These are phyloP conservation scores for Psittacula cyanocephala DNA, from an alignment of 2,113 vertebrate species.

Conservation along the genomic window DNA sequence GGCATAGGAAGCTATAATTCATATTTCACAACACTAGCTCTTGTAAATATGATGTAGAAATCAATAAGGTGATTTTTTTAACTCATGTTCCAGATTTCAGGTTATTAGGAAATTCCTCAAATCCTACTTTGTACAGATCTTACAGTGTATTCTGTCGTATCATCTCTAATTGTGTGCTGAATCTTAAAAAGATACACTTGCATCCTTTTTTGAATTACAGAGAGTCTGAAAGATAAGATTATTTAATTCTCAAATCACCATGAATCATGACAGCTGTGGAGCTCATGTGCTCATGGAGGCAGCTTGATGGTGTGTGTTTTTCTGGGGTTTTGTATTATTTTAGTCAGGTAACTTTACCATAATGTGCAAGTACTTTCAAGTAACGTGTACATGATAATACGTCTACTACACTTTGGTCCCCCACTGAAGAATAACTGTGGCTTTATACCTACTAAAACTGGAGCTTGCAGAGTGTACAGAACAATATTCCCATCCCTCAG, in stretches of 20 bases:
- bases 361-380: neutral
- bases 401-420: neutral
- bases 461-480: slow-evolving; percentile 21
- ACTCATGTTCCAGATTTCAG: slow-evolving; percentile 12
- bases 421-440: neutral
- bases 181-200: neutral
- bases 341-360: neutral
- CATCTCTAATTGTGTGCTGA: slow-evolving; percentile 6
- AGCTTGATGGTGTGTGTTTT: neutral
- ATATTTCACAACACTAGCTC: neutral
- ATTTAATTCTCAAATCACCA: slow-evolving; percentile 34
- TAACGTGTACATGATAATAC: neutral
- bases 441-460: neutral
- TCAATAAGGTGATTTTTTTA: slow-evolving; percentile 27
- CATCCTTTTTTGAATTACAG: slow-evolving; percentile 49
- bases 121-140: neutral
- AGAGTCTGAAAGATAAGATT: slow-evolving; percentile 23
- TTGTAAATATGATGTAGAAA: slow-evolving; percentile 50
- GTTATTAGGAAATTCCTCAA: slow-evolving; percentile 39
- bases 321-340: neutral
- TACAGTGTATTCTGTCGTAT: neutral
- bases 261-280: slow-evolving; percentile 45
- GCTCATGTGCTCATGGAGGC: neutral
- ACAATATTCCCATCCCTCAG: slow-evolving; percentile 38
- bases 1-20: neutral